Base-by-base conservation (phyloP, 2,888 invertebrate species). In the Muscina levida region DNA sequence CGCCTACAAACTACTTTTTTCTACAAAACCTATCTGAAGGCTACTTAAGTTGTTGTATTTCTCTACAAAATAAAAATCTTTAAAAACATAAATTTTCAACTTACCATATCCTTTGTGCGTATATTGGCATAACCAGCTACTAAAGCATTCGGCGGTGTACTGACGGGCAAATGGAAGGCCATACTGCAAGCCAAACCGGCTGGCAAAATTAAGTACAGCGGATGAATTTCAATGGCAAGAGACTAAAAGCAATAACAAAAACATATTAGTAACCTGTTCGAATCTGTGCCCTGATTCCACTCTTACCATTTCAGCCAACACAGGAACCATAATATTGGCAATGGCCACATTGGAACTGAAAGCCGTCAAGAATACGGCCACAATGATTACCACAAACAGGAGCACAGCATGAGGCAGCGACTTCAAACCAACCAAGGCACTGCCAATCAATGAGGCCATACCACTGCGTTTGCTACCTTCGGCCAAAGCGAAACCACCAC, bases 91-190 rank as follows among this genome's bases (percentile, higher is more conserved):
- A 13, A 44, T 48, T 24, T 39, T 26, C 37, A 57, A 68, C 83
- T 78, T 86, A 95, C 94, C 94, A 97, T 96, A 86, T 96, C 95
- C 77, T 93, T 92, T 6, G 95, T 95, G 82, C 93, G 93, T 91
- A 97, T 96, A 85, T 94, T 94, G 1, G 95, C 95, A 11, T 95
- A 95, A 0, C 95, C 95, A 19, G 96, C 96, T 0, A 96, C 97
- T 78, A 98, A 96, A 2, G 98, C 98, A 91, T 98, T 98, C 15
- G 98, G 97, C 1, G 98, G 97, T 0, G 98, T 98, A 62, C 97
- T 97, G 13, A 98, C 97, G 0, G 97, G 98, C 90, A 98, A 92
- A 92, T 97, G 97, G 92, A 97, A 96, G 8, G 96, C 97, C 92
- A 97, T 97, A 71, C 97, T 97, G 88, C 97, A 97, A 22, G 96